A percentile compares a stretch with the other conserved stretches of the same genome.
phyloP scores from a whole-genome alignment of 1,140 invertebrate genomes.

The Drosophila bocki region DNA sequence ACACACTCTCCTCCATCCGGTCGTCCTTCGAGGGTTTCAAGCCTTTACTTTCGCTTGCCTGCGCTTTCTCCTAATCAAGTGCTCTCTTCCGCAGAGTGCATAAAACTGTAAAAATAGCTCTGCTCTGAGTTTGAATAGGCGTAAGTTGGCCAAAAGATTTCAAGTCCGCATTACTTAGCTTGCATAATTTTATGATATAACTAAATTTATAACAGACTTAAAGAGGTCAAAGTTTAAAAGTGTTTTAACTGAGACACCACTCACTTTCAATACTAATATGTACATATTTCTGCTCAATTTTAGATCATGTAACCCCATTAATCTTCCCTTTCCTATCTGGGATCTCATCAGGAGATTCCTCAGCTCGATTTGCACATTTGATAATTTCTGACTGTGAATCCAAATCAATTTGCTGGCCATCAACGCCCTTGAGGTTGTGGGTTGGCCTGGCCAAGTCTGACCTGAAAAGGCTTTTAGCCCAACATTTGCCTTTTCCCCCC shows the following conservation, averaged over 20 bases:
- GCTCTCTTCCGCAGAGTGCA: constrained; percentile 34
- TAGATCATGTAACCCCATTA: constrained; percentile 19
- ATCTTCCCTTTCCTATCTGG: neutral
- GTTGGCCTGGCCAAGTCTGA: constrained; percentile 32
- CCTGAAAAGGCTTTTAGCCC: constrained; percentile 76
- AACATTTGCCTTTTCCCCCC: constrained; percentile 70
- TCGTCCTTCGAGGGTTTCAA: constrained; percentile 3
- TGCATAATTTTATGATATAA: too few species aligned
- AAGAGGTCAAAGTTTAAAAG: neutral
- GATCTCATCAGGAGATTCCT: constrained; percentile 18
- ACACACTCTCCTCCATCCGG: neutral
- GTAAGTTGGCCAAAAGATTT: neutral
- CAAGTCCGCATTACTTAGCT: neutral
- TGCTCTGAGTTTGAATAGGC: neutral
- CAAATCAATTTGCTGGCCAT: constrained; percentile 70
- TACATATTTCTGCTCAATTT: neutral
- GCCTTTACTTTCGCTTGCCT: constrained; percentile 50
- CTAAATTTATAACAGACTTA: neutral
- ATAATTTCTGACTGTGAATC: constrained; percentile 55
- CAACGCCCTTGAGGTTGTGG: constrained; percentile 39
- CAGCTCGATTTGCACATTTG: constrained; percentile 47
- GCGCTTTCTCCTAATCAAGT: constrained; percentile 47
- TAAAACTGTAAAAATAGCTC: constrained; percentile 15
- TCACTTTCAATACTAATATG: neutral
- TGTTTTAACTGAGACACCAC: too few species aligned